Evolutionary conservation across 1,140 invertebrate species (phyloP).

Genomic region (Drosophila pandora): DNA sequence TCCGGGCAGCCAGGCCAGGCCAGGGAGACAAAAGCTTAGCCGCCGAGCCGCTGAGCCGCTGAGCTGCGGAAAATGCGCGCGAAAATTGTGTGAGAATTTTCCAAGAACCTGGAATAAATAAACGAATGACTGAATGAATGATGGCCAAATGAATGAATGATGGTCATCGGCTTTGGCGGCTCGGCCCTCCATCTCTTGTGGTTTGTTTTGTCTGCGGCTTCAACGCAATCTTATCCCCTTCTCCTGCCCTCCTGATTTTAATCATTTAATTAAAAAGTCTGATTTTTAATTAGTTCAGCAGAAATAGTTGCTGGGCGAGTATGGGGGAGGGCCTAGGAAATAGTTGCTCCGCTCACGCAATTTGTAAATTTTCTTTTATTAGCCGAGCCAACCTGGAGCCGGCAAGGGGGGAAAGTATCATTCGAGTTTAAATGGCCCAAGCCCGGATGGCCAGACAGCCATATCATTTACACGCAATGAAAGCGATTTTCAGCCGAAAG

Average conservation of each 20-base stretch:
- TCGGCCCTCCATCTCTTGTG: not conserved
- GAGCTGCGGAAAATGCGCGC: constrained; percentile 53
- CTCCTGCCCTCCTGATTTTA: constrained; percentile 52
- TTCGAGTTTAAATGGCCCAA: constrained; percentile 32
- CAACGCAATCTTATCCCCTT: not conserved
- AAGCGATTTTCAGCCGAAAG: constrained; percentile 31
- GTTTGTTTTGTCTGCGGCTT: constrained; percentile 9
- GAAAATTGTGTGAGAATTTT: constrained; percentile 78
- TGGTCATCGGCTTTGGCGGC: constrained; percentile 32
- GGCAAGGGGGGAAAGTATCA: constrained; percentile 40
- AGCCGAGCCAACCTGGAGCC: constrained; percentile 15
- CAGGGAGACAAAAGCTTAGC: constrained; percentile 11
- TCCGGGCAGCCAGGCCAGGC: constrained; percentile 35
- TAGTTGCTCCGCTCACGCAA: constrained; percentile 60
- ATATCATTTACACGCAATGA: constrained; percentile 62
- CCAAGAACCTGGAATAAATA: constrained; percentile 50
- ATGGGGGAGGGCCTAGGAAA: constrained; percentile 14
- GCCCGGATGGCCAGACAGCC: constrained; percentile 1
- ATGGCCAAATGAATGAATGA: constrained; percentile 43
- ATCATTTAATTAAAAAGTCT: constrained; percentile 81
- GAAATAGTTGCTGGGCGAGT: constrained; percentile 34
- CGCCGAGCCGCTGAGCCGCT: not conserved
- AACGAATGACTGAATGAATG: constrained; percentile 43
- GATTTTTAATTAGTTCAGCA: constrained; percentile 70
- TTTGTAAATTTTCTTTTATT: constrained; percentile 73